These are phyloP conservation scores for Salmo trutta DNA, from an alignment of 2,797 vertebrate species.

Conservation along the genomic window DNA sequence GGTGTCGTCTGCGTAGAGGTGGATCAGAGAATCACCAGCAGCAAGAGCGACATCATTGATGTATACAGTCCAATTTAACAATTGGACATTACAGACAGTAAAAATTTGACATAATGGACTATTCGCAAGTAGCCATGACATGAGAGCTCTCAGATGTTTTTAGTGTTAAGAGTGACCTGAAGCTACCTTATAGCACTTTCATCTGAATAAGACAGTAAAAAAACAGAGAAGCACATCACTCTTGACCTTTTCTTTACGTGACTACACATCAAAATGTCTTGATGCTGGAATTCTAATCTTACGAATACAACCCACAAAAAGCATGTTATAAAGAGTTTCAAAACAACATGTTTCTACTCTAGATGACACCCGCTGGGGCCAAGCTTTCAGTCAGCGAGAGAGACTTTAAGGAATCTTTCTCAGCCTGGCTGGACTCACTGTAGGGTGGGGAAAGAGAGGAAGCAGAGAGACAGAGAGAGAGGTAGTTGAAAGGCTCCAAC, in stretches of 20 bases:
- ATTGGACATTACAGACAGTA: no score
- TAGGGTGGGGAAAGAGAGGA: background rate
- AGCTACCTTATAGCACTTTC: background rate
- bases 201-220: background rate
- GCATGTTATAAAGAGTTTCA: conserved; percentile 5
- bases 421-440: conserved; percentile 22
- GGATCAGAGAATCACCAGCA: no score
- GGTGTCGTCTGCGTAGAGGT: no score
- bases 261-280: background rate
- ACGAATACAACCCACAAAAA: background rate
- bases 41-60: no score
- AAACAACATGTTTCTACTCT: background rate
- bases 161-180: no score
- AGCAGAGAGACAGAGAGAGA: background rate
- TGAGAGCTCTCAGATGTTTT: no score
- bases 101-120: no score
- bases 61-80: no score
- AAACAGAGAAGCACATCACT: background rate
- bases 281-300: background rate
- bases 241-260: background rate
- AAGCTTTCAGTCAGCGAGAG: conserved; percentile 22
- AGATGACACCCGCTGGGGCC: conserved; percentile 10
- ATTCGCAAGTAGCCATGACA: no score
- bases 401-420: background rate
- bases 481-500: conserved; percentile 37